Evolutionary conservation across 2,888 invertebrate genomes (phyloP), one percentile per base, ranked within the genome.

Genomic region (Brachynemurus nebulosus): DNA sequence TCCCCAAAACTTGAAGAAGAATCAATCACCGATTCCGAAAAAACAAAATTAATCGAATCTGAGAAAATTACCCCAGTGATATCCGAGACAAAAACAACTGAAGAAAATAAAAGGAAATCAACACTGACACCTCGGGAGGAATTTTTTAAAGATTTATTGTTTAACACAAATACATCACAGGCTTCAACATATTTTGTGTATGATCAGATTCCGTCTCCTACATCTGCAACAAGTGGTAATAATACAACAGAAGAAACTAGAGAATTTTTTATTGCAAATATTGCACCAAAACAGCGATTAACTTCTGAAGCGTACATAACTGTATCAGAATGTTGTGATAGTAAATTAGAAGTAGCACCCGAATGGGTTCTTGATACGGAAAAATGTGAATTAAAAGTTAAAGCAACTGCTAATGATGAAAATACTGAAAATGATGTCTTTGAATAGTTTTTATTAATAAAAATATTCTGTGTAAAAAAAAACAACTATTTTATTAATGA

Each of bases 81-180:
- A n/a, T n/a, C n/a, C n/a, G n/a, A n/a, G n/a, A n/a, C n/a, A n/a
- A n/a, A n/a, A n/a, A n/a, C n/a, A n/a, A n/a, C n/a, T n/a, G n/a
- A n/a, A n/a, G n/a, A n/a, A n/a, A n/a, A n/a, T n/a, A n/a, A n/a
- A n/a, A n/a, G n/a, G n/a, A n/a, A n/a, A n/a, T 45, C 48, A 9
- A 55, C 60, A 7, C 46, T 66, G 44, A 59, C 64, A 7, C 66
- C 67, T 1, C 53, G 66, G 30, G 63, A 66, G 50, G 50, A 63
- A 45, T 66, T 66, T 48, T 66, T 67, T 47, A 56, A 59, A 17
- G 66, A 67, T 52, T 51, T 66, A 23, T 59, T 63, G 20, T 57
- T 56, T 47, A 55, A 54, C 25, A 62, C 60, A 1, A 59, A 61
- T 39, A 51, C 51, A 42, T 48, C 50, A 2, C 50, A 45, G 9